These are phyloP conservation scores for Teleopsis dalmanni DNA, from an alignment of 1,140 invertebrate genomes.

Conservation along the genomic window DNA sequence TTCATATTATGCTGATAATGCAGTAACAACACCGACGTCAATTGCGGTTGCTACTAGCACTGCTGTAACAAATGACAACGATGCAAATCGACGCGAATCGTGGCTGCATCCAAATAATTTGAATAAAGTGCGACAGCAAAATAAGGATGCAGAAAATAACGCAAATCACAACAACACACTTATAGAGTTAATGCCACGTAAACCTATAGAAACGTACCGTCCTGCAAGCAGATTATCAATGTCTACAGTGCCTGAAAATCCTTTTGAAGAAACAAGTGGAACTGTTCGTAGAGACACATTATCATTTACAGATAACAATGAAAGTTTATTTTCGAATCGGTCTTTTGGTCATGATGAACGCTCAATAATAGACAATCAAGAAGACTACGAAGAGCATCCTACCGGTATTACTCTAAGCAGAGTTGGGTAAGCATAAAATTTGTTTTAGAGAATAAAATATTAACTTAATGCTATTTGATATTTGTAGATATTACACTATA, in stretches of 20 bases:
- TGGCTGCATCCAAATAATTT: conserved; percentile 42
- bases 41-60: not conserved
- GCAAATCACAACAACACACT: conserved; percentile 29
- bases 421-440: conserved; percentile 46
- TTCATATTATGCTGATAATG: conserved; percentile 23
- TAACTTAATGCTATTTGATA: conserved; percentile 20
- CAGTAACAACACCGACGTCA: not conserved
- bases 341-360: conserved; percentile 21
- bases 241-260: conserved; percentile 33
- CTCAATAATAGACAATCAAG: conserved; percentile 18
- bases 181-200: conserved; percentile 32
- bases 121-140: conserved; percentile 35
- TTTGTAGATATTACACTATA: conserved; percentile 78
- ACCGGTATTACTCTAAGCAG: conserved; percentile 58
- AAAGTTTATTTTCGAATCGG: conserved; percentile 22
- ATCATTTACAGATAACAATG: conserved; percentile 23
- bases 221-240: conserved; percentile 21
- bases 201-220: conserved; percentile 32
- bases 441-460: not conserved
- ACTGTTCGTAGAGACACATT: conserved; percentile 21
- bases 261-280: conserved; percentile 28
- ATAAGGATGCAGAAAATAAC: conserved; percentile 26
- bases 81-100: conserved; percentile 30
- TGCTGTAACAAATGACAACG: conserved; percentile 14
- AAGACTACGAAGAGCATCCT: conserved; percentile 47